Evolutionary conservation across 2,888 invertebrate genomes (phyloP), one percentile per base, ranked within the genome.

Genomic region (Orthosia gracilis): DNA sequence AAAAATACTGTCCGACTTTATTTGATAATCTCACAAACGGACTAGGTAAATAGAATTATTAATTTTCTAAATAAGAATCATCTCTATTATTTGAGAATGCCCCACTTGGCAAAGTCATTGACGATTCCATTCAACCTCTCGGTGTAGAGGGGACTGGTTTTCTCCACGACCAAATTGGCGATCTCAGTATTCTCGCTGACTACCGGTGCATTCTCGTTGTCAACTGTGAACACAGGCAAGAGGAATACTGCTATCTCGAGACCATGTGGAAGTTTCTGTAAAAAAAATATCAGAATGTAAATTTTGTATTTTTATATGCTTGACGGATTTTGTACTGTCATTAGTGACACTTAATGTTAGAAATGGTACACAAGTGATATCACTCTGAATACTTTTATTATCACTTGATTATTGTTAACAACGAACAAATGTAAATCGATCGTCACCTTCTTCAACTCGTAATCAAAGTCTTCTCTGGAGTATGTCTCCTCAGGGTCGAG

Each of bases 91-190:
- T 76, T 87, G 12, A 93, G 69, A 2, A 91, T 62, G 1, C 91
- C 92, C 91, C 91, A 92, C n/a, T 85, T 85, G 9, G 91, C 82
- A 63, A 82, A 92, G 58, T 93, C 92, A 9, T 91, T 90, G 47
- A 94, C 79, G 26, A 94, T 78, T 0, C 90, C 94, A 65, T 92
- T 93, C n/a, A 94, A 76, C 13, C 93, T 78, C 45, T 89, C 89
- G 0, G 79, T 40, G 40, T 40, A 40, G 9, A 40, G 40, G 40
- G 40, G 40, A 40, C 40, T 40, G 40, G 40, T 40, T 66, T 84
- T 88, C 54, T 88, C 73, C 12, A 89, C 72, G 4, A 79, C 75
- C 74, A 91, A 89, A 57, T 73, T 67, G 4, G 84, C 64, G 4
- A 90, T 31, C 3, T 85, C 87, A 55, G 88, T 50, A 45, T 80